Percentiles rank a stretch among this genome's conserved stretches.
Evolutionary conservation across 2,113 vertebrate genomes (phyloP).

Genomic region (Ictalurus furcatus): DNA sequence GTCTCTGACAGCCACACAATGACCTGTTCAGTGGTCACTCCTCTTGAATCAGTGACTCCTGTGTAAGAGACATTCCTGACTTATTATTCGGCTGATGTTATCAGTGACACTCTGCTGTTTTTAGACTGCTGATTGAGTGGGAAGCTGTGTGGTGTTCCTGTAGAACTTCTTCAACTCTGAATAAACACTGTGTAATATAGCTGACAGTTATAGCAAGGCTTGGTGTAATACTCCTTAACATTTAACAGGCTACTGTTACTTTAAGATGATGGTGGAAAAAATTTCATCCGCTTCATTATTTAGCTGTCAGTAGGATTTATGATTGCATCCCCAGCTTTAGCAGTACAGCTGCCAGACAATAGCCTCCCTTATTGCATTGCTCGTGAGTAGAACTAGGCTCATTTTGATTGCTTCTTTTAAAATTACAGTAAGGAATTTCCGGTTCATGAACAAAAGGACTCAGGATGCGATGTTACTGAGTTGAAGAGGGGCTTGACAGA

Average conservation of each 20-base stretch:
- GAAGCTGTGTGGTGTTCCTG: slow-evolving; percentile 6
- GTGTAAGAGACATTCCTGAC: slow-evolving; percentile 40
- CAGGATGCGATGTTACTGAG: neutral
- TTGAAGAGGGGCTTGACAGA: neutral
- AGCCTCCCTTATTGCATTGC: neutral
- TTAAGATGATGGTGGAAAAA: slow-evolving; percentile 39
- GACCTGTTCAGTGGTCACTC: slow-evolving; percentile 8
- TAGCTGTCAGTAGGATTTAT: slow-evolving; percentile 45
- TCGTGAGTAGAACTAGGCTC: slow-evolving; percentile 10
- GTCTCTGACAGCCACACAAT: neutral
- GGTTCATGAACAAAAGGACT: slow-evolving; percentile 18
- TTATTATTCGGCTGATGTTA: slow-evolving; percentile 18
- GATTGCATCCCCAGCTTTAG: slow-evolving; percentile 24
- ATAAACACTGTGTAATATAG: neutral
- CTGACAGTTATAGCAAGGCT: neutral
- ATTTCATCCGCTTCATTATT: slow-evolving; percentile 31
- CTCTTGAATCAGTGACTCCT: slow-evolving; percentile 14
- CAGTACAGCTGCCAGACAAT: slow-evolving; percentile 20
- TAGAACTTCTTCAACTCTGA: neutral
- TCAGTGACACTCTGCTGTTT: slow-evolving; percentile 42
- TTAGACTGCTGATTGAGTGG: slow-evolving; percentile 21
- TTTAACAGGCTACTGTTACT: slow-evolving; percentile 25
- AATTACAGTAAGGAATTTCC: slow-evolving; percentile 22
- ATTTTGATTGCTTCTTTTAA: slow-evolving; percentile 22
- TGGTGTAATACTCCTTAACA: slow-evolving; percentile 20